Evolutionary conservation across 2,888 invertebrate genomes (phyloP), one percentile per base, ranked within the genome.

Genomic region (Parascotia fuliginaria): DNA sequence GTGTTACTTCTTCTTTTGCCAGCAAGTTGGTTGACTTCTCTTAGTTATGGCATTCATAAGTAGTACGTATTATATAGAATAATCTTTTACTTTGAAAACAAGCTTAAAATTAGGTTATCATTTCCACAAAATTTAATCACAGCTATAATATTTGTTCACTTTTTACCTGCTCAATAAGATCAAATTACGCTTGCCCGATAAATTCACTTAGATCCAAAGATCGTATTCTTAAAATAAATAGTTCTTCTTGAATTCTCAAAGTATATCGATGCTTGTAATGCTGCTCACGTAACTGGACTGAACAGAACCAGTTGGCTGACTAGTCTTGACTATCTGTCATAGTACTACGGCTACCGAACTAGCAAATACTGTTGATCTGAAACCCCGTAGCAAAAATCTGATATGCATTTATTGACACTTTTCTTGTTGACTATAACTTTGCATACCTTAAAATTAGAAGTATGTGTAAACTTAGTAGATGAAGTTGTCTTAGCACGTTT

Each of bases 281-380:
- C 15, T 15, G 33, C 11, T 5, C n/a, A 36, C 9, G 6, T 12
- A 11, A 36, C 15, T 19, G 11, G 36, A 36, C 19, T 19, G 36
- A 19, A 19, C 36, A 19, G 19, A 36, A 19, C 36, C 36, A 36
- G 36, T 36, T n/a, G 19, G 36, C 9, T 16, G 19, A 36, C 36
- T 11, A 12, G 19, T 19, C n/a, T 11, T 16, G 36, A 12, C 36
- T 36, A 19, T 7, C 36, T 36, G 36, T 36, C 36, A n/a, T 11
- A 11, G 12, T 6, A 6, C 6, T 36, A 11, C 14, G 19, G 19
- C 19, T 33, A 36, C 22, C 22, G 22, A 19, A 19, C 19, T 9
- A 33, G 4, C 9, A 14, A 33, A 33, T 33, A 9, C 9, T n/a
- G 6, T n/a, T 16, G 15, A 16, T 15, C 33, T 33, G 4, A 16